A percentile compares a stretch with the other conserved stretches of the same genome.
Evolutionary conservation across 2,797 vertebrate genomes (phyloP).

Genomic region (Champsocephalus gunnari): DNA sequence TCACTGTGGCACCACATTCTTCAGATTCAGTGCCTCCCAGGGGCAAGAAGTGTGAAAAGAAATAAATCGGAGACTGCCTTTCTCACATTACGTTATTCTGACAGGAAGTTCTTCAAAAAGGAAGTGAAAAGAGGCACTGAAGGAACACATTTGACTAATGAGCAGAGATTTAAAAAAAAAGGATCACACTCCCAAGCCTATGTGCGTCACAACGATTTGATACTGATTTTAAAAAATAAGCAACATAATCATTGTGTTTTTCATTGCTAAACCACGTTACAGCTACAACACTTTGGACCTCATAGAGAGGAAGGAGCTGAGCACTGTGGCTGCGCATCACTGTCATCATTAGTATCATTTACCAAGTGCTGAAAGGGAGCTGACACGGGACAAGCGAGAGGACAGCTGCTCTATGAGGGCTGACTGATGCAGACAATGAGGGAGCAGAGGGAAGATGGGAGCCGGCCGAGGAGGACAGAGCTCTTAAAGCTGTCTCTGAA

Average conservation of each 20-base stretch:
- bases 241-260: neutral
- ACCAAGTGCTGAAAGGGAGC: constrained; percentile 65
- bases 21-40: constrained; percentile 30
- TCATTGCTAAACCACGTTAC: neutral
- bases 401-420: constrained; percentile 67
- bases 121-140: constrained; percentile 9
- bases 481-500: constrained; percentile 64
- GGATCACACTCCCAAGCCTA: neutral
- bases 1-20: constrained; percentile 4
- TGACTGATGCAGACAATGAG: constrained; percentile 65
- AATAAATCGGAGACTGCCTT: constrained; percentile 5
- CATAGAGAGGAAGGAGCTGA: constrained; percentile 29
- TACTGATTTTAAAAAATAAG: constrained; percentile 8
- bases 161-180: neutral
- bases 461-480: constrained; percentile 47
- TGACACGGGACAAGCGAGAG: constrained; percentile 64
- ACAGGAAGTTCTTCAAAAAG: neutral
- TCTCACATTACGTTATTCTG: constrained; percentile 14
- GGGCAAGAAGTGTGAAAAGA: constrained; percentile 3
- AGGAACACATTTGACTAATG: neutral
- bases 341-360: constrained; percentile 73
- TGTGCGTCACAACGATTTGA: constrained; percentile 13
- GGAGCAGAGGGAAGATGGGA: constrained; percentile 42
- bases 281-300: constrained; percentile 31
- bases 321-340: constrained; percentile 50